Percentiles rank a stretch among this genome's conserved stretches.
These are phyloP conservation scores for Schizopygopsis pylzovi DNA, from an alignment of 2,797 vertebrate genomes.

Conservation along the genomic window DNA sequence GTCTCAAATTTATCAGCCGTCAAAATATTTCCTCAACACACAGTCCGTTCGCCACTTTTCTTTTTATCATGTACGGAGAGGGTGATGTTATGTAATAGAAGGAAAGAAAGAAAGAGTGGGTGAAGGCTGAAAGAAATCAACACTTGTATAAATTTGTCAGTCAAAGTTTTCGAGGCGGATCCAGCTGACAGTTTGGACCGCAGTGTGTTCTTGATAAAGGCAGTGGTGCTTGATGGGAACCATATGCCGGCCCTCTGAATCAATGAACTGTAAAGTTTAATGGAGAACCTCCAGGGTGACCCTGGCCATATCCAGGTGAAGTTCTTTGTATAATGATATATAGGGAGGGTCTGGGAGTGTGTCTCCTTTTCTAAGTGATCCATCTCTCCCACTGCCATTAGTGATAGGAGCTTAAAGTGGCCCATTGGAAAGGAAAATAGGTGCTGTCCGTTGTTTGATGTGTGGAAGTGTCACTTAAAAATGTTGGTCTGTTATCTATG, in stretches of 20 bases:
- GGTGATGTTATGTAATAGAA: not conserved
- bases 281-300: slow-evolving; percentile 61
- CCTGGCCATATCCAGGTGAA: slow-evolving; percentile 62
- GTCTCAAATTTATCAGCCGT: slow-evolving; percentile 41
- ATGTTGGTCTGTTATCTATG: slow-evolving; percentile 31
- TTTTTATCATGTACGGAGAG: not conserved
- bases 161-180: slow-evolving; percentile 54
- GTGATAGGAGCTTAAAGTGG: slow-evolving; percentile 31
- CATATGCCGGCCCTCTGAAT: slow-evolving; percentile 63
- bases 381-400: slow-evolving; percentile 49
- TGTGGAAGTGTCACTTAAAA: slow-evolving; percentile 45
- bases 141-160: slow-evolving; percentile 65
- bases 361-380: slow-evolving; percentile 51
- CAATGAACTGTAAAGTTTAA: slow-evolving; percentile 66
- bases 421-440: slow-evolving; percentile 39
- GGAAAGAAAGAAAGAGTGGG: slow-evolving; percentile 31
- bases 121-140: slow-evolving; percentile 50
- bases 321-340: slow-evolving; percentile 60
- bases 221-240: slow-evolving; percentile 59
- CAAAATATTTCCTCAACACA: slow-evolving; percentile 24
- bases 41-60: not conserved
- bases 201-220: slow-evolving; percentile 61
- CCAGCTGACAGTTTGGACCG: slow-evolving; percentile 56
- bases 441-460: slow-evolving; percentile 37
- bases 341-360: slow-evolving; percentile 47